A percentile compares a stretch with the other conserved stretches of the same genome.
Conservation (phyloP, 2,797 vertebrate genomes). For the Gymnothorax reevesii region DNA sequence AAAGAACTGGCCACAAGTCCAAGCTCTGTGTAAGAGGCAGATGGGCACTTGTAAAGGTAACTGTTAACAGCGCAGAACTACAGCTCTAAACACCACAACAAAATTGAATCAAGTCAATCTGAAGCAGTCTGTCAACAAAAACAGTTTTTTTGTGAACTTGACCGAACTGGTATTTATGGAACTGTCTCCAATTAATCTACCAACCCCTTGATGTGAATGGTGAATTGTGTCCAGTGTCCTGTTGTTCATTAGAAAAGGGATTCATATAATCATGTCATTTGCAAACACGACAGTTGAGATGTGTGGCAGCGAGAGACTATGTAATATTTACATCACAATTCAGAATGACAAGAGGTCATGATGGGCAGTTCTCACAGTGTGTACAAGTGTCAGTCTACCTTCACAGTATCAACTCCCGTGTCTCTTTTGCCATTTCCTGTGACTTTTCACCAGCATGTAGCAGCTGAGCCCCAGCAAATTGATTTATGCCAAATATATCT, state of each 20-base stretch:
- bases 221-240: background rate
- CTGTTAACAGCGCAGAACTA: no score
- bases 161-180: no score
- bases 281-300: constrained; percentile 28
- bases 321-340: constrained; percentile 4
- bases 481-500: constrained; percentile 29
- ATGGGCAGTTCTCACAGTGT: constrained; percentile 25
- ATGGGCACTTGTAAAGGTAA: no score
- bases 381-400: constrained; percentile 32
- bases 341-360: constrained; percentile 23
- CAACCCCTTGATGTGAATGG: background rate
- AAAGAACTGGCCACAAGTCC: no score
- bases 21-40: no score
- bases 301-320: constrained; percentile 22
- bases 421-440: constrained; percentile 33
- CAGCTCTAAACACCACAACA: no score
- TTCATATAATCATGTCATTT: constrained; percentile 35
- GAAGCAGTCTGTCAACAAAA: no score
- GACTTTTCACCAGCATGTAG: constrained; percentile 3
- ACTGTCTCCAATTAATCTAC: no score
- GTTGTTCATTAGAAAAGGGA: background rate
- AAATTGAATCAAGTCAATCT: no score
- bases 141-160: no score
- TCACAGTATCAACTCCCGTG: constrained; percentile 33
- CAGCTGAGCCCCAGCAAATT: background rate